Evolutionary conservation across 2,113 vertebrate genomes (phyloP), one percentile per base, ranked within the genome.

Genomic region (Oriolus oriolus): DNA sequence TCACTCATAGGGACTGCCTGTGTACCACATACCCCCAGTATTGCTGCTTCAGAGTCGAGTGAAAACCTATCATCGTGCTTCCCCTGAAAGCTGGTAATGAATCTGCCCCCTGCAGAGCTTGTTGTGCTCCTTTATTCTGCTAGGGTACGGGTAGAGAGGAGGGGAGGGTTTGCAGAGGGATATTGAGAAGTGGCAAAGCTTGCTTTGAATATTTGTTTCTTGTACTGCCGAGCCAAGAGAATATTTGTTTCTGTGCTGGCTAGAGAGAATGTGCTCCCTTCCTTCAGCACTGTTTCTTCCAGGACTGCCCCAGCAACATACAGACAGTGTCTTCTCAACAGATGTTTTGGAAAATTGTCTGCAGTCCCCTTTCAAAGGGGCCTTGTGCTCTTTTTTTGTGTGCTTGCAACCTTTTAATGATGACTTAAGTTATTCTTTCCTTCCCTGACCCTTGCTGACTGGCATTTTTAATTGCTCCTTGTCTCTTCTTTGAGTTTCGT

Each of bases 231-330:
- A 65, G 17, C n/a, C 1, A 2, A n/a, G n/a, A n/a, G n/a, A n/a
- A n/a, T n/a, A n/a, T n/a, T n/a, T n/a, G n/a, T n/a, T n/a, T 30
- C 0, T 1, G 1, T 20, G n/a, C 68, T 56, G 56, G 30, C 33
- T 37, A 14, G 56, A 56, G 39, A 52, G 20, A 50, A 52, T 13
- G 5, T 42, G 26, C 10, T 73, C 7, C 16, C 11, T 81, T 79
- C 26, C 20, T 22, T 31, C 59, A 6, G 19, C 15, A 6, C 8
- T 61, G 9, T 6, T 83, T 49, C 19, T 76, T 65, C 45, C 11
- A 59, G 41, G 53, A 6, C n/a, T 73, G 18, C 13, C 26, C 57
- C 15, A 68, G 11, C 20, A n/a, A 13, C 20, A 12, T 19, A 8
- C 1, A 70, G 27, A 5, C 13, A 19, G 3, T 8, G 27, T 78